phyloP scores from a whole-genome alignment of 2,888 invertebrate genomes.

The Myathropa florea region DNA sequence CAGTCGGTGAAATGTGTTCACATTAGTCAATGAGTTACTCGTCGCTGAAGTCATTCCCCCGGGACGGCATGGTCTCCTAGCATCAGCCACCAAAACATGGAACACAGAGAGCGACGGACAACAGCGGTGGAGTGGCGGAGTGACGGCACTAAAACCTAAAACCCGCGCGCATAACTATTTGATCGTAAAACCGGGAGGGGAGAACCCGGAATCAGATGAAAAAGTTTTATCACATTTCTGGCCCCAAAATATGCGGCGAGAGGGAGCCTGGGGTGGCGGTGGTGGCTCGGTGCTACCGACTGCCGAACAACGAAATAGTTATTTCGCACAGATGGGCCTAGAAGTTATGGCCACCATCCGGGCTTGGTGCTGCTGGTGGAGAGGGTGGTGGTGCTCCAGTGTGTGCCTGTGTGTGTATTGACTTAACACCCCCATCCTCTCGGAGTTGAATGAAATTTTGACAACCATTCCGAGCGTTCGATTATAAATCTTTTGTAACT shows the following conservation, averaged over 20 bases:
- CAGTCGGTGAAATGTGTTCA: conserved; percentile 34
- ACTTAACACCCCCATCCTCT: conserved; percentile 9
- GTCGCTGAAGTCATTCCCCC: conserved; percentile 31
- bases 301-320: conserved; percentile 46
- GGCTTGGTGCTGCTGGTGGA: neutral
- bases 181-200: conserved; percentile 49
- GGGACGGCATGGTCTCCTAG: conserved; percentile 7
- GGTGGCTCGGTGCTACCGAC: neutral
- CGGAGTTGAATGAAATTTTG: conserved; percentile 46
- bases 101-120: conserved; percentile 2
- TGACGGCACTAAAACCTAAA: conserved; percentile 22
- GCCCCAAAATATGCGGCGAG: conserved; percentile 42
- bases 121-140: neutral
- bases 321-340: conserved; percentile 59
- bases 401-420: conserved; percentile 17
- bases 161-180: conserved; percentile 52
- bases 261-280: neutral
- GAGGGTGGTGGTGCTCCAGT: neutral
- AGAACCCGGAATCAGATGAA: conserved; percentile 52
- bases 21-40: conserved; percentile 48
- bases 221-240: conserved; percentile 64
- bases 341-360: conserved; percentile 37
- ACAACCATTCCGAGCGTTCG: conserved; percentile 65
- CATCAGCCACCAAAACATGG: conserved; percentile 14
- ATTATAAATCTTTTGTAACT: conserved; percentile 70